Evolutionary conservation across 1,140 invertebrate genomes (phyloP), one percentile per base, ranked within the genome.

Genomic region (Drosophila pectinifera): DNA sequence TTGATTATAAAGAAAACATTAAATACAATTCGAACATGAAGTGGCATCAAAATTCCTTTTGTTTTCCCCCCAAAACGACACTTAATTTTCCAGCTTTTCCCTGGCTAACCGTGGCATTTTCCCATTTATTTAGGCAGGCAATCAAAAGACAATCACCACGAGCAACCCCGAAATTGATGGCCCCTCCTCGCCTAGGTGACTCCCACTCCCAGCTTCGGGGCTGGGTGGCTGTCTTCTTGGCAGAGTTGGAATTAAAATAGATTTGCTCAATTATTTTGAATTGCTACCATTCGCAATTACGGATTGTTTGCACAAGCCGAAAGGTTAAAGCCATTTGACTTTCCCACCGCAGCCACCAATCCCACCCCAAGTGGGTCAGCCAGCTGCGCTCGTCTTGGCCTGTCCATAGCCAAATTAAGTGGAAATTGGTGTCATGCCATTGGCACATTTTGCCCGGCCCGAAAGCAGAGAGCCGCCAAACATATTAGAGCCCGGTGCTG

Each of bases 381-480:
- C 67, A 79, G 83, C 68, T 59, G 73, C 24, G 65, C 63, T 41
- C 43, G 53, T 75, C 62, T 61, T 84, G 79, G 68, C 67, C 57
- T 16, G 51, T 54, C 51, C 31, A 58, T 24, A 59, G 59, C 54
- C 10, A 70, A 69, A 78, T 67, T 58, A 42, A 64, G 58, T 63
- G 77, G 48, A 90, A 90, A 90, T 90, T 73, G 86, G 86, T 90
- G 86, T 90, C 88, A 83, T 90, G 86, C 86, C 86, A 90, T 90
- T 90, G 86, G 86, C 86, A 90, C 81, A 90, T 90, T 90, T 90
- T 51, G 67, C 46, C 67, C 49, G 48, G 58, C 64, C 62, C 67
- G 16, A 53, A 53, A 53, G n/a, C 80, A 57, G 80, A 73, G 18
- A 42, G 11, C 45, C 62, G 5, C 62, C 38, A 64, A 43, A 48